Conservation (phyloP, 2,113 vertebrate species). For the Felis catus region DNA sequence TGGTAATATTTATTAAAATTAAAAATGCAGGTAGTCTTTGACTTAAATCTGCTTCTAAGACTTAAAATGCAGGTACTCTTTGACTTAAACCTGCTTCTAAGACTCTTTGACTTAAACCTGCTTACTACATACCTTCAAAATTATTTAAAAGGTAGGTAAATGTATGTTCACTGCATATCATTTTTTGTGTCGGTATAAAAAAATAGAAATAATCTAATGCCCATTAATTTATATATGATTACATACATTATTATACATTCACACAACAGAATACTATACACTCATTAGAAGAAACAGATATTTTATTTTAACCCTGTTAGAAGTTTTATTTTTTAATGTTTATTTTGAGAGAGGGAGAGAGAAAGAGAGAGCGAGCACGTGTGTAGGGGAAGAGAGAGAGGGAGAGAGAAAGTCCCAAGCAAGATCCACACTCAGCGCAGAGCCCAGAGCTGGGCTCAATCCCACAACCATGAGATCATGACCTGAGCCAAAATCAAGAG, state of each 20-base stretch:
- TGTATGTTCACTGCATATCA: not conserved
- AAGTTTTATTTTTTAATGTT: not conserved
- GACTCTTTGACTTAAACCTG: too few relatives aligned
- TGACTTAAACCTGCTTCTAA: not conserved
- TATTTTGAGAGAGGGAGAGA: too few relatives aligned
- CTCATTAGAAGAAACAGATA: not conserved
- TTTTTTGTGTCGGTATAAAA: not conserved
- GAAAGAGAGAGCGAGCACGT: too few relatives aligned
- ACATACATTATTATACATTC: not conserved
- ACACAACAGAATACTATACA: not conserved
- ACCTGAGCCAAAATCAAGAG: too few relatives aligned
- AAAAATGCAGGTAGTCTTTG: not conserved
- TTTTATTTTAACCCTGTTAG: not conserved
- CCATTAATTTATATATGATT: not conserved
- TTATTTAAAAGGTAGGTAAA: not conserved
- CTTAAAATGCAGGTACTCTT: not conserved
- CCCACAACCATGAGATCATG: too few relatives aligned
- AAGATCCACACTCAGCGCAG: too few relatives aligned
- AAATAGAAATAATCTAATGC: not conserved
- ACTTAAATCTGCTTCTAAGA: not conserved
- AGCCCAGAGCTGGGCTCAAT: too few relatives aligned
- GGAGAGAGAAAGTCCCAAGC: too few relatives aligned
- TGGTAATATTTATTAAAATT: not conserved
- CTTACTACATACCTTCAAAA: not conserved
- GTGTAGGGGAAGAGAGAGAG: too few relatives aligned